Conservation (phyloP, 2,888 invertebrate genomes). For the Unio pictorum region DNA sequence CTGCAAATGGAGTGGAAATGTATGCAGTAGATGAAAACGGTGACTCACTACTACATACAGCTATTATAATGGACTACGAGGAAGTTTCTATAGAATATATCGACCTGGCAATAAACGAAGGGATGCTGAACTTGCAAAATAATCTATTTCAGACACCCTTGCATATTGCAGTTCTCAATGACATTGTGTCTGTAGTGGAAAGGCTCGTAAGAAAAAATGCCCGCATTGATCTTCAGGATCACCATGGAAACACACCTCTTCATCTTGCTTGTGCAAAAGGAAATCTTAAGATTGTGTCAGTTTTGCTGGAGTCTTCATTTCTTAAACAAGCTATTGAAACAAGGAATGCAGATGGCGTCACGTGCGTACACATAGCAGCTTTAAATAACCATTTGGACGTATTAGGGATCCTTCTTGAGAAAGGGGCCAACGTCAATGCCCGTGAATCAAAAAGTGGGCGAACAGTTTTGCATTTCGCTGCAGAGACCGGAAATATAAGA, state of each 20-base stretch:
- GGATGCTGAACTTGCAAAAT: conserved; percentile 14
- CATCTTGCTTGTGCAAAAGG: conserved; percentile 26
- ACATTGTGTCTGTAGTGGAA: conserved; percentile 12
- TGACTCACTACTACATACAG: conserved; percentile 10
- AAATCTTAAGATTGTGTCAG: conserved; percentile 1
- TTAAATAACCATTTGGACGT: conserved; percentile 13
- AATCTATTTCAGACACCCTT: conserved; percentile 21
- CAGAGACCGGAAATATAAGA: conserved; percentile 45
- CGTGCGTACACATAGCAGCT: conserved; percentile 23
- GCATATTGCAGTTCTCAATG: conserved; percentile 23
- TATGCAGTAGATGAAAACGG: conserved; percentile 13
- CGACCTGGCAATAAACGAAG: not conserved
- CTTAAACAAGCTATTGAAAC: conserved; percentile 21
- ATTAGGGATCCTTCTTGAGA: conserved; percentile 14
- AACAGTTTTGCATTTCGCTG: conserved; percentile 33
- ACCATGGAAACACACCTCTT: conserved; percentile 29
- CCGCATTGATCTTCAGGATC: conserved; percentile 17
- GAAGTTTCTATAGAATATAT: conserved; percentile 10
- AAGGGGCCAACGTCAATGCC: conserved; percentile 20
- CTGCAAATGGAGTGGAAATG: too few species aligned
- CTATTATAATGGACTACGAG: conserved; percentile 6
- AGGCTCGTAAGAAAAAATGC: conserved; percentile 20
- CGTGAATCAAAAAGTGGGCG: conserved; percentile 22
- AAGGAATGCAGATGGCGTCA: conserved; percentile 22
- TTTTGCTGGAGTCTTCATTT: conserved; percentile 16